Conservation (phyloP, 1,140 invertebrate species). For the Chironomus striatipennis region DNA sequence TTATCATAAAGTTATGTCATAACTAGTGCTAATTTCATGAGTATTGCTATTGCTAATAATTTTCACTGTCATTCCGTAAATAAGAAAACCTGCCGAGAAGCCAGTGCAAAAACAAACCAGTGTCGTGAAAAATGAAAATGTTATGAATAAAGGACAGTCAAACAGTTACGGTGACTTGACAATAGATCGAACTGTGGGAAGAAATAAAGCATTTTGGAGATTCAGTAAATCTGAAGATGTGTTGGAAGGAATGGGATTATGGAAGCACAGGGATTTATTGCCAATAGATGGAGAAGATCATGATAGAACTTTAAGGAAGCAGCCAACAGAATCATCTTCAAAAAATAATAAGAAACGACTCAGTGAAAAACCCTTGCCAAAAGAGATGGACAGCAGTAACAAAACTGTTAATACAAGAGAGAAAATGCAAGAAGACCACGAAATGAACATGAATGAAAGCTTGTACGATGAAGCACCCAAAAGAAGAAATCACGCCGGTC, state of each 20-base stretch:
- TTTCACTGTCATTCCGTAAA: slow-evolving; percentile 28
- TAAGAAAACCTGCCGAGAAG: background rate
- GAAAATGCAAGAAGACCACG: background rate
- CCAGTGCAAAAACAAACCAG: too few species aligned
- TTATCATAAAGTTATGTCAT: slow-evolving; percentile 26
- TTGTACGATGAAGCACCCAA: slow-evolving; percentile 10
- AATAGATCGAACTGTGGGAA: slow-evolving; percentile 51
- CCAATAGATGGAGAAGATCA: slow-evolving; percentile 40
- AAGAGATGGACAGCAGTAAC: background rate
- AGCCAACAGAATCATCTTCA: background rate
- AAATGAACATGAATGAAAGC: background rate
- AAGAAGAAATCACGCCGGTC: slow-evolving; percentile 2
- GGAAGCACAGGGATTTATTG: slow-evolving; percentile 75
- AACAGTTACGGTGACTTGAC: slow-evolving; percentile 44
- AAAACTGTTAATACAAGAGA: background rate
- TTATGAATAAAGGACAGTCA: slow-evolving; percentile 31
- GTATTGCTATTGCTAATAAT: slow-evolving; percentile 33
- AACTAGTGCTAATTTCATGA: slow-evolving; percentile 30
- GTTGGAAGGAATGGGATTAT: slow-evolving; percentile 72
- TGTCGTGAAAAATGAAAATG: background rate
- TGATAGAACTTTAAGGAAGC: slow-evolving; percentile 6
- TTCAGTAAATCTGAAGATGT: slow-evolving; percentile 64
- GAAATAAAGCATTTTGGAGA: slow-evolving; percentile 77
- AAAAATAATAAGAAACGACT: background rate
- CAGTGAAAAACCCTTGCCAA: background rate